These are phyloP conservation scores for Eurosta solidaginis DNA, from an alignment of 1,140 invertebrate genomes.

Conservation along the genomic window DNA sequence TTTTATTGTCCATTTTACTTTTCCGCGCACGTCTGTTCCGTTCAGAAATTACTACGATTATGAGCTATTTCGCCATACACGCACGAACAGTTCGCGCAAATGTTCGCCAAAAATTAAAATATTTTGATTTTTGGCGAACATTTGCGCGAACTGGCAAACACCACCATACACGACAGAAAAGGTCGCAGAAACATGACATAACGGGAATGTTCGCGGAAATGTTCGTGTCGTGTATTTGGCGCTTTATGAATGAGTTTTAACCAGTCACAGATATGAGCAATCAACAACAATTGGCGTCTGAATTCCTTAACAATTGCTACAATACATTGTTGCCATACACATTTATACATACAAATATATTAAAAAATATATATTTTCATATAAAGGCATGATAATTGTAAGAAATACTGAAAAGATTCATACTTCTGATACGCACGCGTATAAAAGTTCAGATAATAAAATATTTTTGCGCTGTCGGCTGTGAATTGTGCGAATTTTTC, in stretches of 20 bases:
- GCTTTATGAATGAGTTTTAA: conserved; percentile 18
- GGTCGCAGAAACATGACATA: no score
- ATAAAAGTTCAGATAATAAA: not conserved
- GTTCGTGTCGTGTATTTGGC: no score
- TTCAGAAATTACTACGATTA: no score
- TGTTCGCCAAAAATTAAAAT: no score
- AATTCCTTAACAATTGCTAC: conserved; percentile 18
- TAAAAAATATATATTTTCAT: not conserved
- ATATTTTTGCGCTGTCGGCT: not conserved
- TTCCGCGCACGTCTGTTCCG: no score
- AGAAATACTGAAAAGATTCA: conserved; percentile 7
- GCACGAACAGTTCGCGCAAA: no score
- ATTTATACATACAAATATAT: not conserved
- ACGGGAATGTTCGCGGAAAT: no score
- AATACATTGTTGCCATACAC: not conserved
- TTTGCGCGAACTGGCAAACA: no score
- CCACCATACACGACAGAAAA: no score
- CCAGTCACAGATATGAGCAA: conserved; percentile 12
- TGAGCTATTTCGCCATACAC: no score
- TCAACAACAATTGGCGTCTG: conserved; percentile 18
- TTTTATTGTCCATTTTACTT: no score
- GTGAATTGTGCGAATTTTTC: not conserved
- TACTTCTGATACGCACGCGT: conserved; percentile 2
- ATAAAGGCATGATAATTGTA: not conserved
- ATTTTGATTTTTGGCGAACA: no score